Percentiles rank a stretch among this genome's conserved stretches.
These are phyloP conservation scores for Rhagoletis zephyria DNA, from an alignment of 1,140 invertebrate genomes.

Conservation along the genomic window DNA sequence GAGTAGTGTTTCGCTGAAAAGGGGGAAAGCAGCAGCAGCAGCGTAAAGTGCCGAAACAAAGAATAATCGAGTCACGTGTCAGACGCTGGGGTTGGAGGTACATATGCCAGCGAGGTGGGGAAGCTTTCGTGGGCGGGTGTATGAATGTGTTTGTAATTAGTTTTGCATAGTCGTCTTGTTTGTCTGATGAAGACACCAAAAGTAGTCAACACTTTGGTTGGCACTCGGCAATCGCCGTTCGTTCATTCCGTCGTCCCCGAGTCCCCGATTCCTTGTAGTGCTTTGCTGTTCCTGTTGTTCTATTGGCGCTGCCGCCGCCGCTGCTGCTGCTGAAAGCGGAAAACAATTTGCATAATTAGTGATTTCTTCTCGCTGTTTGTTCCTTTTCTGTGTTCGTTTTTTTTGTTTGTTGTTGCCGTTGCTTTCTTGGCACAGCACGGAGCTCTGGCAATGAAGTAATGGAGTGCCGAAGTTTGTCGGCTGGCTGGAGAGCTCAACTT, in stretches of 20 bases:
- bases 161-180: constrained; percentile 37
- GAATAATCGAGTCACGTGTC: constrained; percentile 18
- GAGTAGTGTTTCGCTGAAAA: not conserved
- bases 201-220: constrained; percentile 2
- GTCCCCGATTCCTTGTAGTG: not conserved
- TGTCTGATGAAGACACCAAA: constrained; percentile 46
- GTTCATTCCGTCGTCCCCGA: no score
- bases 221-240: not conserved
- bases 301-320: not conserved
- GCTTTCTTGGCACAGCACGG: not conserved
- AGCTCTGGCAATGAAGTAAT: not conserved
- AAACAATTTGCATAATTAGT: constrained; percentile 53
- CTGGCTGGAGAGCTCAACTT: not conserved
- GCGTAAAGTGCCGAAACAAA: not conserved
- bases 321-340: constrained; percentile 4
- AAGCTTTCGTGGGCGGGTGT: not conserved
- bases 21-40: not conserved
- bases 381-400: no score
- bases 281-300: not conserved
- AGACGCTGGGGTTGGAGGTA: not conserved
- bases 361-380: constrained; percentile 14
- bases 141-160: constrained; percentile 30
- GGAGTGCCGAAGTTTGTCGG: constrained; percentile 1
- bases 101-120: not conserved
- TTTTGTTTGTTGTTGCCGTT: not conserved